Evolutionary conservation across 2,113 vertebrate genomes (phyloP), one percentile per base, ranked within the genome.

Genomic region (Amphiprion percula): DNA sequence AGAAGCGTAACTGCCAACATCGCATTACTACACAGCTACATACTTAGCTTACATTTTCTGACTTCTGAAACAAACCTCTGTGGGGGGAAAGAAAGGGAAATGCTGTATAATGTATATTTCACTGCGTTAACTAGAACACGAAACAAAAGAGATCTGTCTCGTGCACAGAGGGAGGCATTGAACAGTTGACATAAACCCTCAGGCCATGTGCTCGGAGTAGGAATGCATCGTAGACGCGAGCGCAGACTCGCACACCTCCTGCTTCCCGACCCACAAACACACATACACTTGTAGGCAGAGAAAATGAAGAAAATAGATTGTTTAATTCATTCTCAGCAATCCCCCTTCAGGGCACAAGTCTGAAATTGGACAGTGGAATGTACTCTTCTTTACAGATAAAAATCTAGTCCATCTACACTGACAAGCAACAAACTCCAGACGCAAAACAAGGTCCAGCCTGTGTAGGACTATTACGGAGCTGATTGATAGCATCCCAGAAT

Each of bases 311-410:
- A 88, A 85, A 87, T 64, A 79, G 66, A 55, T 14, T 39, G 30
- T 92, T 90, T 90, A 87, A 83, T 89, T 33, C 73, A 80, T 23
- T 68, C 49, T 23, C 62, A 53, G 62, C 24, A 53, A 78, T 6
- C 62, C 54, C 63, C 61, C 79, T 60, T 9, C 55, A 37, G 84
- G 78, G 49, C 52, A 76, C 24, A 67, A 44, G 37, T 84, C 73
- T 50, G 64, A 73, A 44, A 77, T 37, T 26, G 61, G 59, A 86
- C 74, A 85, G 62, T 64, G 88, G 89, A 91, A 91, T 90, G 90
- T 89, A 80, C 68, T 70, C 24, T 74, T 46, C 56, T 84, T 64
- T 58, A 84, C 71, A 90, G 74, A 86, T 82, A 28, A 63, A 37
- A 82, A 84, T 80, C 64, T 16, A 41, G 73, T 74, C 37, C 30